Evolutionary conservation across 2,888 invertebrate genomes (phyloP), one percentile per base, ranked within the genome.

Genomic region (Yponomeuta cagnagella): DNA sequence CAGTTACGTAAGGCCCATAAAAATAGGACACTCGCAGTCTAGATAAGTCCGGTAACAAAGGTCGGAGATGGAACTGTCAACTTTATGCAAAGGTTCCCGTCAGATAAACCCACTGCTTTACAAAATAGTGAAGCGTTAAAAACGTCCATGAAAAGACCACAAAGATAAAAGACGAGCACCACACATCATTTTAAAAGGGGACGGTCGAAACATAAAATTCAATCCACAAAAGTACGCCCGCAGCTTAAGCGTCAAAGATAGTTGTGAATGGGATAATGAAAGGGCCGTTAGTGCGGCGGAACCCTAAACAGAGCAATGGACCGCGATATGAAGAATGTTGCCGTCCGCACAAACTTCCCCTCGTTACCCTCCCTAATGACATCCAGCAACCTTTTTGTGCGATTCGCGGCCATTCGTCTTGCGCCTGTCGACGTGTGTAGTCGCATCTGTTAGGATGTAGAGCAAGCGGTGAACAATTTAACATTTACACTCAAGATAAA

Each of bases 331-430:
- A 88, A 85, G 85, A 85, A 88, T 88, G 86, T 81, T 79, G 15
- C 52, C 78, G 79, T 81, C 80, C 79, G 79, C 79, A 79, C 80
- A 82, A 85, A 86, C 80, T 83, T 84, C 81, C 81, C 79, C 85
- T 85, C 82, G 82, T 84, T 83, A 86, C 80, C 81, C 80, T 78
- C 78, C 52, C 52, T 58, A 58, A 90, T 90, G 90, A 90, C 85
- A 80, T 80, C 78, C 70, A 58, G 74, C 77, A 81, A 86, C 86
- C 87, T 91, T 91, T 91, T 90, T 90, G 89, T 79, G 81, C 82
- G 77, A 80, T 80, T 79, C 79, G 79, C 77, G 82, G 80, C 80
- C 88, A 88, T 91, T 90, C 91, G 87, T 91, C 91, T 90, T 89
- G 79, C 76, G 76, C 77, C 80, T 76, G 79, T 75, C 80, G 87